Evolutionary conservation across 2,113 vertebrate genomes (phyloP), one percentile per base, ranked within the genome.

Genomic region (Probosciger aterrimus): DNA sequence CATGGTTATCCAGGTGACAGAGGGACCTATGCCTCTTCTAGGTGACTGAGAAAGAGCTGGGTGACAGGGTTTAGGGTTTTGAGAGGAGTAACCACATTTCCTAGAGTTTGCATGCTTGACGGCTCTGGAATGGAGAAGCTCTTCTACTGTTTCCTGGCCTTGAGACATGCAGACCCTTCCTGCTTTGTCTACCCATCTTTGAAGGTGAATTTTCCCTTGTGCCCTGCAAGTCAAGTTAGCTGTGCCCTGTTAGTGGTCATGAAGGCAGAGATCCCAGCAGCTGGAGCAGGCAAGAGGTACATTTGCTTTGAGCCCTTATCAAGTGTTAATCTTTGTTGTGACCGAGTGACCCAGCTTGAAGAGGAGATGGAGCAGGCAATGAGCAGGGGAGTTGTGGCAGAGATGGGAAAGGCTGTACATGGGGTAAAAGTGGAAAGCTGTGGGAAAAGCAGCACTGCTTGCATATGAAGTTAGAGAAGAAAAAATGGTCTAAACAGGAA

Each of bases 381-480:
- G 30, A 90, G 62, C 53, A 22, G 33, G 20, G 33, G 35, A 33
- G 31, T 46, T 62, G 18, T 0, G 2, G 18, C 22, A 20, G 55
- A 52, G 19, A 18, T 75, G 80, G 49, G 80, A 84, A 84, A 75
- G 39, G 31, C 60, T 87, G 80, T 73, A 8, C 25, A 1, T 39
- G 86, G 18, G 41, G 17, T 47, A 15, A 14, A 43, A 65, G 44
- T 12, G 39, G 47, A 35, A 84, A 59, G 77, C n/a, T 2, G 0
- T 80, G 77, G 95, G 93, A 82, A 85, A 82, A 81, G 9, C 52
- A 67, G 33, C 47, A 14, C 49, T 94, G 76, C 41, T 85, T 85
- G 37, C 57, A 57, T 53, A 18, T 49, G 41, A 85, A 23, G n/a
- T 77, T 88, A 85, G 79, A 86, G 80, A 57, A 47, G 6, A 6